Evolutionary conservation across 1,140 invertebrate genomes (phyloP).

Genomic region (Brachionus manjavacas): DNA sequence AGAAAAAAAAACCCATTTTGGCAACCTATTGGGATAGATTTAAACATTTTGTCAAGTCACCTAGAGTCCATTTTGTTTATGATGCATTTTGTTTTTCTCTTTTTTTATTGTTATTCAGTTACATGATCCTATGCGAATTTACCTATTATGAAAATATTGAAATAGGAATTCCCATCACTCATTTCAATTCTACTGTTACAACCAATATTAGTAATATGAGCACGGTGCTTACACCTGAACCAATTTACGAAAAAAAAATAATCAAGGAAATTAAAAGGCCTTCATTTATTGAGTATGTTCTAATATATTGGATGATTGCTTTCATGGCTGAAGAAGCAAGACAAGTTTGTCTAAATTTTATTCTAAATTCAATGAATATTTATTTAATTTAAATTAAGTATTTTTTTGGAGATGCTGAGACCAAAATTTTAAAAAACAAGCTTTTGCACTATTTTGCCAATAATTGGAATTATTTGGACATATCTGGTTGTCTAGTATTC

Average conservation of each 20-base stretch:
- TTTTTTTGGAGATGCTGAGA: conserved; percentile 41
- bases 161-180: background rate
- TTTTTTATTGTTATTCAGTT: conserved; percentile 29
- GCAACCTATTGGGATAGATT: conserved; percentile 27
- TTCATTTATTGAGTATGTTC: conserved; percentile 35
- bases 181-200: background rate
- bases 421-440: conserved; percentile 37
- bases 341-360: conserved; percentile 41
- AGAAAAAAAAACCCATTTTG: conserved; percentile 4
- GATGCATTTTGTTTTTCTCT: conserved; percentile 23
- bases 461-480: conserved; percentile 42
- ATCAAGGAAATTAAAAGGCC: conserved; percentile 4
- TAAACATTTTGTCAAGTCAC: conserved; percentile 34
- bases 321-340: conserved; percentile 44
- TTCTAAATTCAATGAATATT: background rate
- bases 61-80: conserved; percentile 40
- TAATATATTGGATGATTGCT: conserved; percentile 42
- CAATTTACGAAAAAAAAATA: background rate
- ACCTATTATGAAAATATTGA: conserved; percentile 31
- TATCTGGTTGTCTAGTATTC: conserved; percentile 32
- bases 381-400: conserved; percentile 21
- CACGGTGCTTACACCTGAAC: background rate
- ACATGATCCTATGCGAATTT: conserved; percentile 40
- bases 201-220: background rate
- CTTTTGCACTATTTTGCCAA: conserved; percentile 35